Conservation (phyloP, 2,797 vertebrate species). For the Hephaestus fuliginosus region DNA sequence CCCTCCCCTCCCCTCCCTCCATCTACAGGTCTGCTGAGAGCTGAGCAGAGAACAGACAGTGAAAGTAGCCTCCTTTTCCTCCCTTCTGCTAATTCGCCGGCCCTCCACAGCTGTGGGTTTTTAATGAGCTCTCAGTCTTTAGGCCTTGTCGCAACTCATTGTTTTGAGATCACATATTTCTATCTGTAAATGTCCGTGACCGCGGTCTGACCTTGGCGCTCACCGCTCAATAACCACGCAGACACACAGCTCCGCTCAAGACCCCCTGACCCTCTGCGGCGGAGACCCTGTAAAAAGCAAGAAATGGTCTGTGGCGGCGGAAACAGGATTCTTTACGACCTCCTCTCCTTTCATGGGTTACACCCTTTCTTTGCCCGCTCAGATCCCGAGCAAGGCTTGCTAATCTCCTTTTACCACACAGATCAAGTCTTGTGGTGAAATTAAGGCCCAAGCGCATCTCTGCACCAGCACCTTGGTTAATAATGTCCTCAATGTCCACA, state of each 20-base stretch:
- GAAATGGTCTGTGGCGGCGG: constrained; percentile 54
- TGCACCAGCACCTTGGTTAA: constrained; percentile 47
- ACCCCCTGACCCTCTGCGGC: constrained; percentile 54
- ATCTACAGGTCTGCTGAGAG: constrained; percentile 69
- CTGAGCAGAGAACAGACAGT: constrained; percentile 62
- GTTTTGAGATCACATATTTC: constrained; percentile 66
- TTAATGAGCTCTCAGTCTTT: constrained; percentile 66
- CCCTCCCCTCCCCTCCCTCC: constrained; percentile 34
- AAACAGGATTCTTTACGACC: constrained; percentile 70
- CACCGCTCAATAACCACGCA: constrained; percentile 53
- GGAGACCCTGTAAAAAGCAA: constrained; percentile 65
- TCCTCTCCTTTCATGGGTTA: constrained; percentile 51
- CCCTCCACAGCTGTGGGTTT: constrained; percentile 61
- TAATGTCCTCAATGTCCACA: constrained; percentile 57
- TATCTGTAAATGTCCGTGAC: constrained; percentile 70
- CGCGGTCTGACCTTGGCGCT: constrained; percentile 66
- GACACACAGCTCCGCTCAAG: constrained; percentile 46
- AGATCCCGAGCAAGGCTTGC: constrained; percentile 30
- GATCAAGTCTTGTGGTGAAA: constrained; percentile 40
- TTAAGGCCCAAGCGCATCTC: constrained; percentile 48
- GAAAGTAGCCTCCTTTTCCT: constrained; percentile 58
- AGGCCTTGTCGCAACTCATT: constrained; percentile 48
- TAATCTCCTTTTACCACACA: constrained; percentile 57
- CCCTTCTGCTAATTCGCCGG: constrained; percentile 40
- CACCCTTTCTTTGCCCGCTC: constrained; percentile 55